Evolutionary conservation across 1,140 invertebrate genomes (phyloP), one percentile per base, ranked within the genome.

Genomic region (Panulirus ornatus): DNA sequence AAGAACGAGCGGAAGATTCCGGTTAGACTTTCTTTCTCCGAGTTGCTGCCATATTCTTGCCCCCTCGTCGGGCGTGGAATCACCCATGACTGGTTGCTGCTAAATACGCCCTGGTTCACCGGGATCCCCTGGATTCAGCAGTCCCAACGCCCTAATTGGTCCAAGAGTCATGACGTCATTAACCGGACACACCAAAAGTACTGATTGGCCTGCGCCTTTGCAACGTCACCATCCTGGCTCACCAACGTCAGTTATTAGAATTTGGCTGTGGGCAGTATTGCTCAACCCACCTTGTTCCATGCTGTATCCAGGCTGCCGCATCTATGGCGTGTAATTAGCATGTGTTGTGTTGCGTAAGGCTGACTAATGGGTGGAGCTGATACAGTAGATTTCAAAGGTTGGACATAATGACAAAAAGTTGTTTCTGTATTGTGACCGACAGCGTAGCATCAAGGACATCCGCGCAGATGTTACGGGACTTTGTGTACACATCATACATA

Each of bases 381-480:
- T 85, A 36, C 40, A 42, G 44, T 71, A 51, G 70, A 89, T 38
- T 36, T 40, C 36, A 89, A 89, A 89, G 88, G 88, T 89, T 89
- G 88, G 70, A 89, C 88, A 75, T 51, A 44, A 76, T 70, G 70
- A 84, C 81, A 89, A 89, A 89, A 89, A 89, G 88, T 89, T 75
- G 88, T 89, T 89, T 75, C 81, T 76, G 47, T 71, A 83, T 83
- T 89, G 88, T 83, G 88, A 89, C 88, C 88, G 79, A 83, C 79
- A 83, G 66, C 71, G 71, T 84, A 89, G 63, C 66, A 47, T 79
- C 88, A 89, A 89, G 88, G 88, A 83, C 88, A 66, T 70, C 54
- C 36, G 14, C 42, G 14, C 40, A 70, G 44, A 71, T 82, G 78
- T 88, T 66, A 73, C 66, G 27, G 38, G n/a, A 84, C 40, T 42